Base-by-base conservation (phyloP, 2,113 vertebrate species). In the Osmerus mordax region DNA sequence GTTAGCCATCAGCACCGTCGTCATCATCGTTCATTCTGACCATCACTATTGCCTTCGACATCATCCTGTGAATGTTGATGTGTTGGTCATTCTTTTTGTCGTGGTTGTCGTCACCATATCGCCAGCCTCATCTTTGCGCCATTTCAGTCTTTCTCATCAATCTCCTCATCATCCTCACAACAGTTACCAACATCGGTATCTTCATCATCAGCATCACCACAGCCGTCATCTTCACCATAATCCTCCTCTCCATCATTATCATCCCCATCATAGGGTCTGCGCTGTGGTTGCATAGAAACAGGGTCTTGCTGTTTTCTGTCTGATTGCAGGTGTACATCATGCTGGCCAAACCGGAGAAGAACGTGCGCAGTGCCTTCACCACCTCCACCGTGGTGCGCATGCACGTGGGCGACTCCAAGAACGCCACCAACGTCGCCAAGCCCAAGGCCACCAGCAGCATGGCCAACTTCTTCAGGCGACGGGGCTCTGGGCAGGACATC, bases 311-410 rank as follows among this genome's bases (percentile, higher is more conserved):
- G 4, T n/a, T 64, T 9, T 8, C 28, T 64, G 3, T 63, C 13
- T 29, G 15, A n/a, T 55, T 58, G 9, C 74, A 91, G 89, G 96
- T 99, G 7, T 99, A 99, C 88, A 99, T 99, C 87, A 99, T 99
- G 90, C 93, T 99, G 0, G 97, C 95, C 71, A 99, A 99, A 77
- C 97, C 97, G 0, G 97, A 99, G 86, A 93, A 96, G 41, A 99
- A 99, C 0, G 97, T 99, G 54, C 96, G 97, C 71, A 99, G 97
- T 1, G 97, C 97, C 0, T 99, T 99, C 86, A 99, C 97, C 75
- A 99, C 97, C 0, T 99, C 97, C 0, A 99, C 96, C 0, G 96
- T 97, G 67, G 97, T 99, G 67, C 94, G 97, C 77, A 99, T 99
- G 97, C 97, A 99, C 0, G 97, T 99, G 0, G 95, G 96, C 0